phyloP scores from a whole-genome alignment of 1,140 invertebrate species.

The Mesaphorura yosii region DNA sequence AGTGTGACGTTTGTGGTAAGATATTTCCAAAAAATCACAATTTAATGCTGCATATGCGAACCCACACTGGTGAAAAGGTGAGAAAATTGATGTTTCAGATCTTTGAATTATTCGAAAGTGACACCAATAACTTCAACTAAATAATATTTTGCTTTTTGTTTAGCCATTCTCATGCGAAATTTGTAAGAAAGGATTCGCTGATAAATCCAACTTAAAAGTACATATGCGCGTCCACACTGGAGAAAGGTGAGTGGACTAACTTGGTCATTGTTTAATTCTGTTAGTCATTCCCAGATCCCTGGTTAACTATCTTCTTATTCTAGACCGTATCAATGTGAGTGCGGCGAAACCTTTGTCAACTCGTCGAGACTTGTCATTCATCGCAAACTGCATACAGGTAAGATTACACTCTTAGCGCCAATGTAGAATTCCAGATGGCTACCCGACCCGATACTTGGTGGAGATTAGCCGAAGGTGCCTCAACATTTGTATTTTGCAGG shows the following conservation, averaged over 20 bases:
- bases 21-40: conserved; percentile 30
- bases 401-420: no score
- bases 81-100: not conserved
- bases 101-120: not conserved
- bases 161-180: conserved; percentile 64
- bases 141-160: conserved; percentile 7
- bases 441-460: no score
- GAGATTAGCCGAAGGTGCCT: no score
- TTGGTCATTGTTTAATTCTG: not conserved
- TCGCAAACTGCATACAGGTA: conserved; percentile 35
- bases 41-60: conserved; percentile 63
- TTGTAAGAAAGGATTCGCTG: conserved; percentile 51
- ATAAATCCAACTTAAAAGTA: conserved; percentile 29
- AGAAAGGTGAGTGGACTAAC: conserved; percentile 13
- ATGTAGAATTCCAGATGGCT: no score
- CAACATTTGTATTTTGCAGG: no score
- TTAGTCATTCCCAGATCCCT: not conserved
- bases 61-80: conserved; percentile 41
- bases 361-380: conserved; percentile 25
- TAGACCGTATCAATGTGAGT: conserved; percentile 14
- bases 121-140: no score
- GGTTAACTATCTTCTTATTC: not conserved
- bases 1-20: conserved; percentile 25
- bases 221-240: conserved; percentile 20
- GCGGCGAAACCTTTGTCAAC: conserved; percentile 24